A percentile compares a stretch with the other conserved stretches of the same genome.
Conservation (phyloP, 2,797 vertebrate genomes). For the Anas acuta region DNA sequence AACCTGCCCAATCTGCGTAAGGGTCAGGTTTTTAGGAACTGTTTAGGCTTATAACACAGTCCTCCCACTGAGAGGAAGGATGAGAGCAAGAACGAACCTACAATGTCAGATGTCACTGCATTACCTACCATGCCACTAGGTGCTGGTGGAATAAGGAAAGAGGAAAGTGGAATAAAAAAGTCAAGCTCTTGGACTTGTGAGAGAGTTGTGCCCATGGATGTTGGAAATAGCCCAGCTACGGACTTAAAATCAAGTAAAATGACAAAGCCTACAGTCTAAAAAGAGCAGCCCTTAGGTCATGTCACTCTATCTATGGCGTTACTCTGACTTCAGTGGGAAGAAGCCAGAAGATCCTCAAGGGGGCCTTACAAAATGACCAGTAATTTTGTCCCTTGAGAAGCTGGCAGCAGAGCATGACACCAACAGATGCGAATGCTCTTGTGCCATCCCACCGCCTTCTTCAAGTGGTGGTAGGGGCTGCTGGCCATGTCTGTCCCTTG, state of each 20-base stretch:
- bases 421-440: not conserved
- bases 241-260: not conserved
- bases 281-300: not conserved
- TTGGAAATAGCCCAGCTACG: not conserved
- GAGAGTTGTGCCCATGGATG: not conserved
- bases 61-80: not conserved
- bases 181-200: not conserved
- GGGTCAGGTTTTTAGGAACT: not conserved
- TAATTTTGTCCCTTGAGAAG: not conserved
- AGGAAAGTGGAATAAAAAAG: not conserved
- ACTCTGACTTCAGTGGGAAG: not conserved
- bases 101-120: too few species aligned
- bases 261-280: not conserved
- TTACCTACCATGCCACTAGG: rapidly evolving
- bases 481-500: not conserved
- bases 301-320: not conserved
- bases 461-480: too few species aligned
- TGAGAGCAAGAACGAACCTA: not conserved
- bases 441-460: not conserved
- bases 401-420: not conserved
- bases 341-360: not conserved
- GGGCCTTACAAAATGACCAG: not conserved
- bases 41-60: not conserved
- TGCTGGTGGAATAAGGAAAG: not conserved
- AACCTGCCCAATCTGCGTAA: not conserved